Percentiles rank a stretch among this genome's conserved stretches.
Evolutionary conservation across 2,797 vertebrate species (phyloP).

Genomic region (Sebastes melanostomus): DNA sequence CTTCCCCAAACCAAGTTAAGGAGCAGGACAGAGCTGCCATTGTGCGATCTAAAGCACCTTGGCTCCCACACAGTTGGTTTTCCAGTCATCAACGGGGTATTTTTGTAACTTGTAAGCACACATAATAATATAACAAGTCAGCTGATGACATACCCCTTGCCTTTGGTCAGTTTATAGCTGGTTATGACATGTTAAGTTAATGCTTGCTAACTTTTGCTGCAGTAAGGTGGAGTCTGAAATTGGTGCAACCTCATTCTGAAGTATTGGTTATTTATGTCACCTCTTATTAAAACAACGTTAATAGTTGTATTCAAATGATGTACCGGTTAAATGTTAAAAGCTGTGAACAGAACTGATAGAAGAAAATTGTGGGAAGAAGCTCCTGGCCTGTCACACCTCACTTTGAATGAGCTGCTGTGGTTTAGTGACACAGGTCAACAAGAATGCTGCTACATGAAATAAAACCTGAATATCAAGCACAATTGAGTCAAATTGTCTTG

Average conservation of each 20-base stretch:
- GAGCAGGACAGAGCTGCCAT: not conserved
- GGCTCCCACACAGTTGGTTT: not conserved
- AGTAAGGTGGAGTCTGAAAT: not conserved
- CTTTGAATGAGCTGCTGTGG: not conserved
- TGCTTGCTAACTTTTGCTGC: fast-evolving
- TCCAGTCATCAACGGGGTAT: not conserved
- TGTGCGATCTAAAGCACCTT: not conserved
- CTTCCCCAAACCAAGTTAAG: not conserved
- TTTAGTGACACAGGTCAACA: not conserved
- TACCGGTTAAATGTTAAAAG: not conserved
- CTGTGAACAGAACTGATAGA: not conserved
- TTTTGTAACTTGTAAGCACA: not conserved
- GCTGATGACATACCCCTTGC: not conserved
- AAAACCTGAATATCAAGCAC: not conserved
- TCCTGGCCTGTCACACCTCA: not conserved
- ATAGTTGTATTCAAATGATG: not conserved
- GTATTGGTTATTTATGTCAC: not conserved
- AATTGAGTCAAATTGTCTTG: not conserved
- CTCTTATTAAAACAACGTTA: not conserved
- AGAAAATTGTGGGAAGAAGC: not conserved
- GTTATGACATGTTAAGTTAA: not conserved
- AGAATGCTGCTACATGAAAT: not conserved
- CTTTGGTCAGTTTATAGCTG: not conserved
- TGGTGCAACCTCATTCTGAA: not conserved
- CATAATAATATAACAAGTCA: not conserved